Evolutionary conservation across 2,797 vertebrate species (phyloP).

Genomic region (Aselliscus stoliczkanus): DNA sequence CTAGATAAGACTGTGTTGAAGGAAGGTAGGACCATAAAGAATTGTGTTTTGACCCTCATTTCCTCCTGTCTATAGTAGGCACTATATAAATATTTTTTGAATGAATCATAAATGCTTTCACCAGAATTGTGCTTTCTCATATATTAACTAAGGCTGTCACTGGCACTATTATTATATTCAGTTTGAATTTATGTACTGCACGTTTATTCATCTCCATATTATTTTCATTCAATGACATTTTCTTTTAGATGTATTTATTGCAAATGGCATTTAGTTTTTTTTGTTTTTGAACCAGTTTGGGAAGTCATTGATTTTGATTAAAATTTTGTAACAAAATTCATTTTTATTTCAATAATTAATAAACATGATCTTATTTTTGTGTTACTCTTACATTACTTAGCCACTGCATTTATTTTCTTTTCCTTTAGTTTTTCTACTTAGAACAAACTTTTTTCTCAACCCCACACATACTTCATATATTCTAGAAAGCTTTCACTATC

Average conservation of each 20-base stretch:
- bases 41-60: neutral
- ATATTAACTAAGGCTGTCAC: neutral
- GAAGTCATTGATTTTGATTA: neutral
- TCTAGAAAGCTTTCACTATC: neutral
- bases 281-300: neutral
- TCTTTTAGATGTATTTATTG: neutral
- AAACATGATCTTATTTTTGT: neutral
- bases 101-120: neutral
- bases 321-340: neutral
- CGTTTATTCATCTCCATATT: neutral
- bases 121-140: neutral
- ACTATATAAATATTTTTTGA: neutral
- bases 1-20: neutral
- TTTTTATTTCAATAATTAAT: neutral
- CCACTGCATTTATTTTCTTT: neutral
- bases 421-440: neutral
- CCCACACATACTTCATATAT: neutral
- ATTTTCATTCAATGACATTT: neutral
- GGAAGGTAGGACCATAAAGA: neutral
- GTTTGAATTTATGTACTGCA: neutral
- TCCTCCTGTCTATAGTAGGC: neutral
- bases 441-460: neutral
- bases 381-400: neutral
- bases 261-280: neutral
- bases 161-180: neutral